phyloP scores from a whole-genome alignment of 2,888 invertebrate genomes.

The Tubulanus polymorphus region DNA sequence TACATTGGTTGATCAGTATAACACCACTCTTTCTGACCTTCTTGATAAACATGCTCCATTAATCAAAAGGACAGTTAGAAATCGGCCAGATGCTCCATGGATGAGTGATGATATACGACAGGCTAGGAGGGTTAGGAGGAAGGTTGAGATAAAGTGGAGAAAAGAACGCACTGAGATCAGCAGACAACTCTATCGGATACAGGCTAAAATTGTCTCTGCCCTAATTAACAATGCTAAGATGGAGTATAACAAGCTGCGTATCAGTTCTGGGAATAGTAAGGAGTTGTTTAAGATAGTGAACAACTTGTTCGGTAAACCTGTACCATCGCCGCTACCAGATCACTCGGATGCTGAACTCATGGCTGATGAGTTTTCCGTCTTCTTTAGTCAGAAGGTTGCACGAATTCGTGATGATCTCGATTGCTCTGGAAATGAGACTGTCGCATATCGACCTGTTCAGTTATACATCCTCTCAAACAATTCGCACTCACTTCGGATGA shows the following conservation, averaged over 20 bases:
- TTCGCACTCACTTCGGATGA: neutral
- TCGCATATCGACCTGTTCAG: neutral
- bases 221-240: neutral
- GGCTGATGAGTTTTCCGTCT: neutral
- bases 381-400: neutral
- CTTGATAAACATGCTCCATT: too few species aligned
- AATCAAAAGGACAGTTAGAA: too few species aligned
- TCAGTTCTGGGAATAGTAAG: neutral
- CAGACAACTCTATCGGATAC: neutral
- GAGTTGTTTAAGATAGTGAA: neutral
- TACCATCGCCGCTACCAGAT: neutral
- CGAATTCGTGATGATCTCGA: neutral
- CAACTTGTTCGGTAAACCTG: neutral
- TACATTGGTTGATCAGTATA: neutral
- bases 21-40: neutral
- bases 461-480: neutral
- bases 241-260: neutral
- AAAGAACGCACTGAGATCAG: neutral
- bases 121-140: neutral
- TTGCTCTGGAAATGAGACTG: neutral
- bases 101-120: too few species aligned
- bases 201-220: neutral
- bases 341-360: neutral
- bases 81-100: too few species aligned
- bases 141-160: neutral